These are phyloP conservation scores for Enteromius thamalakanensis DNA, from an alignment of 2,797 vertebrate species.

Conservation along the genomic window DNA sequence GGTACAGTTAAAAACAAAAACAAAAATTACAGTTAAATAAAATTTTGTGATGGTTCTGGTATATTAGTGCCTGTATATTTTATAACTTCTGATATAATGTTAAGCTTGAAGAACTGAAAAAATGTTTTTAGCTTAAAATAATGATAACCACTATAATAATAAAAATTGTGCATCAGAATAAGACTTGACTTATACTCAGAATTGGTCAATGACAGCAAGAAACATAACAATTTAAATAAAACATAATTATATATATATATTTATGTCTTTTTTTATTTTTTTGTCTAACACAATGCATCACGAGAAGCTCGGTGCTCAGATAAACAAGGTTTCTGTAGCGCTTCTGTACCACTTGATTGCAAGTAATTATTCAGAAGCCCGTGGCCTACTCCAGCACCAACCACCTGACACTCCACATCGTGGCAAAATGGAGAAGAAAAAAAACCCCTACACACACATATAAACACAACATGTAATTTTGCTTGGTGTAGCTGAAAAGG, in stretches of 20 bases:
- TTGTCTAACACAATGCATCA: neutral
- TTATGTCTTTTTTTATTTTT: neutral
- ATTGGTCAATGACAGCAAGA: neutral
- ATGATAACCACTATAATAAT: neutral
- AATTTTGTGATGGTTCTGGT: no score
- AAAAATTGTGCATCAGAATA: neutral
- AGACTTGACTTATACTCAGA: neutral
- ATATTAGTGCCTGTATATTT: neutral
- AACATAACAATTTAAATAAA: neutral
- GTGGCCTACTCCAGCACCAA: constrained; percentile 43
- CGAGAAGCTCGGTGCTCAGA: neutral
- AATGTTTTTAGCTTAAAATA: neutral
- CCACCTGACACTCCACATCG: constrained; percentile 51
- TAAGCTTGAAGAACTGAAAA: neutral
- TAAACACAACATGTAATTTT: constrained; percentile 63
- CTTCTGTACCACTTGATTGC: constrained; percentile 53
- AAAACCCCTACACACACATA: constrained; percentile 53
- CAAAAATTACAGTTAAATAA: no score
- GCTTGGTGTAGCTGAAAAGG: constrained; percentile 70
- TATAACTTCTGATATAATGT: neutral
- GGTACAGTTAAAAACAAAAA: no score
- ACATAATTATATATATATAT: no score
- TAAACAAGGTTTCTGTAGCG: constrained; percentile 27
- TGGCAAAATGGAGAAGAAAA: constrained; percentile 28
- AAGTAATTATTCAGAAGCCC: constrained; percentile 52